Conservation (phyloP, 2,888 invertebrate genomes). For the Dusona sp. region DNA sequence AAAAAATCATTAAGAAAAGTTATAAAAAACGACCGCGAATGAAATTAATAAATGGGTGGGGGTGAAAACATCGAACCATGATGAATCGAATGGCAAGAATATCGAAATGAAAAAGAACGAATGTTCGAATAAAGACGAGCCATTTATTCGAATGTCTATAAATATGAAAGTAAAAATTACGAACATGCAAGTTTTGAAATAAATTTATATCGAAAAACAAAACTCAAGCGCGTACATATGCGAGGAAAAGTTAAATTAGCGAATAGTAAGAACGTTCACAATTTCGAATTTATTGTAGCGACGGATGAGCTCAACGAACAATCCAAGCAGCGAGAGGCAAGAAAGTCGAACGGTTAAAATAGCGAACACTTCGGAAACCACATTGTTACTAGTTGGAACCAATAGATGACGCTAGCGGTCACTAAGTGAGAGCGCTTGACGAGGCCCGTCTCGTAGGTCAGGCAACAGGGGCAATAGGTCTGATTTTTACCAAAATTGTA, state of each 20-base stretch:
- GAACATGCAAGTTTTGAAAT: conserved; percentile 22
- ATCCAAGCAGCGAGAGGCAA: conserved; percentile 32
- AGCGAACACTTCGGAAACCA: conserved; percentile 15
- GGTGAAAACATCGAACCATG: conserved; percentile 4
- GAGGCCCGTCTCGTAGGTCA: conserved; percentile 6
- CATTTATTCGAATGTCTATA: conserved; percentile 16
- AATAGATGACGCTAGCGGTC: conserved; percentile 26
- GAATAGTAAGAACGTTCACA: conserved; percentile 17
- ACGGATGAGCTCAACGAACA: conserved; percentile 20
- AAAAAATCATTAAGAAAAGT: too few relatives aligned
- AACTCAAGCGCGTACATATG: conserved; percentile 22
- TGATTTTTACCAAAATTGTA: too few relatives aligned
- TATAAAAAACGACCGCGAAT: too few relatives aligned
- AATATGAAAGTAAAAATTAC: conserved; percentile 26
- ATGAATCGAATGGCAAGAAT: conserved; percentile 33
- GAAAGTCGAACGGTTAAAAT: conserved; percentile 35
- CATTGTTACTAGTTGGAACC: conserved; percentile 14
- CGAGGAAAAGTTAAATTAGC: too few relatives aligned
- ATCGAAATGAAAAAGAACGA: conserved; percentile 32
- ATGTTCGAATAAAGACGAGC: conserved; percentile 26
- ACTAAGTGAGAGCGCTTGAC: conserved; percentile 10
- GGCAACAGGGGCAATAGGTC: not conserved
- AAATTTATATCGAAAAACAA: conserved; percentile 35
- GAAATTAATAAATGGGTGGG: too few relatives aligned
- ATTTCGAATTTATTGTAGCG: conserved; percentile 31